Percentiles rank a stretch among this genome's conserved stretches.
phyloP scores from a whole-genome alignment of 2,888 invertebrate genomes.

The Phasia obesa region DNA sequence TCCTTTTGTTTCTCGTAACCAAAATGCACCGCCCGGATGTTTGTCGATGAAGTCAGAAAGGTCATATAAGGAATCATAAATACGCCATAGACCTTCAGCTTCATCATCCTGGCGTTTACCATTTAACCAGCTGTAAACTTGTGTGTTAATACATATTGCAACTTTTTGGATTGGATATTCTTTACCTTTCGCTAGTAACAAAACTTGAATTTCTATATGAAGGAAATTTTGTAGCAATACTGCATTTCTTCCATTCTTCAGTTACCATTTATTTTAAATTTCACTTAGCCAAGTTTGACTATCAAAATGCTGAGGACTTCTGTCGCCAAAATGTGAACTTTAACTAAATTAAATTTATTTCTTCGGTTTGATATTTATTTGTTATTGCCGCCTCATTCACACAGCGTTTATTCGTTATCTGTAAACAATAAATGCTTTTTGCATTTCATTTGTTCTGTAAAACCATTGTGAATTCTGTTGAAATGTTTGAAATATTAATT shows the following conservation, averaged over 20 bases:
- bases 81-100: conserved; percentile 90
- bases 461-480: background rate
- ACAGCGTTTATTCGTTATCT: conserved; percentile 16
- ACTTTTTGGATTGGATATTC: background rate
- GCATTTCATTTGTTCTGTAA: background rate
- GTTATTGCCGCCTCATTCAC: conserved; percentile 20
- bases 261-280: conserved; percentile 73
- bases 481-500: background rate
- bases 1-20: conserved; percentile 88
- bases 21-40: conserved; percentile 94
- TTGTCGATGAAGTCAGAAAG: conserved; percentile 88
- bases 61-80: conserved; percentile 91
- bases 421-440: conserved; percentile 1
- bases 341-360: conserved; percentile 39
- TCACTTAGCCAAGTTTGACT: background rate
- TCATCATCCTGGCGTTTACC: conserved; percentile 87
- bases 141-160: no score
- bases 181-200: conserved; percentile 76
- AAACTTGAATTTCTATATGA: conserved; percentile 79
- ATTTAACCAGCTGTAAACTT: conserved; percentile 84
- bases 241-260: conserved; percentile 78
- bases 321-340: conserved; percentile 6
- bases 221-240: conserved; percentile 81
- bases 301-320: background rate
- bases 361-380: conserved; percentile 52